Evolutionary conservation across 1,140 invertebrate genomes (phyloP).

Genomic region (Teleopsis dalmanni): DNA sequence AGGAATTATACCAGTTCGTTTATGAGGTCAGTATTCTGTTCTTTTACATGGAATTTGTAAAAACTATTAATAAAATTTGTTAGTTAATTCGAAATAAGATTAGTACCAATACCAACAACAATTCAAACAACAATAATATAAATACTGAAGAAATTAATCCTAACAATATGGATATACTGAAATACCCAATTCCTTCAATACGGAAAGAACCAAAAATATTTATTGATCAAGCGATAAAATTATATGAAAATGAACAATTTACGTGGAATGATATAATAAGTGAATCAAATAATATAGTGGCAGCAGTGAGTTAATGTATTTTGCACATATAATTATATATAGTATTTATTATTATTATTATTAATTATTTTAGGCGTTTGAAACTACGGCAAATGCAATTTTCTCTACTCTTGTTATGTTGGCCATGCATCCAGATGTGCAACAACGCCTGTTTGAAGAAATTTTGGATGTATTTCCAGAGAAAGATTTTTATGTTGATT

Average conservation of each 20-base stretch:
- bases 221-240: conserved; percentile 2
- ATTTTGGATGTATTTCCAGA: conserved; percentile 8
- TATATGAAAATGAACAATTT: conserved; percentile 2
- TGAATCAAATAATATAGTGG: conserved; percentile 7
- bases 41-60: not conserved
- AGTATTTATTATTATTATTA: not conserved
- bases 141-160: not conserved
- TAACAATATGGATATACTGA: too few species aligned
- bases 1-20: not conserved
- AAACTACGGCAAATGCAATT: conserved; percentile 8
- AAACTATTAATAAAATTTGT: not conserved
- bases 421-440: conserved; percentile 16
- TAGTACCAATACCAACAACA: not conserved
- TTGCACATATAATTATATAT: not conserved
- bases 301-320: conserved; percentile 4
- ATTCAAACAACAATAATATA: not conserved
- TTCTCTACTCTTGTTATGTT: conserved; percentile 12
- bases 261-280: conserved; percentile 4
- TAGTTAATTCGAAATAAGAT: not conserved
- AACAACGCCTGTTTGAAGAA: conserved; percentile 14
- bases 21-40: not conserved
- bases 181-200: too few species aligned
- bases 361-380: conserved; percentile 10
- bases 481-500: conserved; percentile 4
- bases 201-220: conserved; percentile 2